Conservation (phyloP, 2,888 invertebrate species). For the Flabesymbios commensalis region DNA sequence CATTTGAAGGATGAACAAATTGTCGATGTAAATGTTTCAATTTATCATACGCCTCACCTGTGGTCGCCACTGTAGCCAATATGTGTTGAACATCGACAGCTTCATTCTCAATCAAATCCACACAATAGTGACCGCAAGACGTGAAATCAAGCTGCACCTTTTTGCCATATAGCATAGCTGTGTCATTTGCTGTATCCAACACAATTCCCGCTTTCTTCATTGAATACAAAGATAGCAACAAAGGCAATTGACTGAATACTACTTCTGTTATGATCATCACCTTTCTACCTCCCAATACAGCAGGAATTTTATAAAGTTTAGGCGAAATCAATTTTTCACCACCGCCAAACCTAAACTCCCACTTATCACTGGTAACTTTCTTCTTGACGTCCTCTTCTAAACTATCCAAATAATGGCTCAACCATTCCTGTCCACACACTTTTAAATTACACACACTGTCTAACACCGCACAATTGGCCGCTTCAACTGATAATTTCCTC, state of each 20-base stretch:
- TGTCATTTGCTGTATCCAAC: conserved; percentile 4
- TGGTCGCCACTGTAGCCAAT: not conserved
- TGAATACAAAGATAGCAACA: not conserved
- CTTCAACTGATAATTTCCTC: conserved; percentile 18
- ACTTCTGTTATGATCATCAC: not conserved
- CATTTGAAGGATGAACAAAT: conserved; percentile 29
- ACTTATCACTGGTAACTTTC: not conserved
- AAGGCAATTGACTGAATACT: not conserved
- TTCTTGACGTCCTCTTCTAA: not conserved
- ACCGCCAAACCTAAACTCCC: conserved; percentile 3
- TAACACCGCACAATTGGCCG: conserved; percentile 13
- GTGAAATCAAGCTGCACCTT: not conserved
- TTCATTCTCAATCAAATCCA: not conserved
- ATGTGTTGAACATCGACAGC: not conserved
- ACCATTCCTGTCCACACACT: conserved; percentile 13
- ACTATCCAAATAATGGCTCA: conserved; percentile 10
- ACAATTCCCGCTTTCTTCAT: conserved; percentile 4
- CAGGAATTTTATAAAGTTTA: not conserved
- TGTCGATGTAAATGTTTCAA: conserved; percentile 23
- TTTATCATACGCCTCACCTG: not conserved
- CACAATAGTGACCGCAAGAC: not conserved
- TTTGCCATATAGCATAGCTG: not conserved
- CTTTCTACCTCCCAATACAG: not conserved
- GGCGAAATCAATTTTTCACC: not conserved
- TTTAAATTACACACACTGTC: conserved; percentile 20